Conservation (phyloP, 1,140 invertebrate genomes). For the Pogonus chalceus region DNA sequence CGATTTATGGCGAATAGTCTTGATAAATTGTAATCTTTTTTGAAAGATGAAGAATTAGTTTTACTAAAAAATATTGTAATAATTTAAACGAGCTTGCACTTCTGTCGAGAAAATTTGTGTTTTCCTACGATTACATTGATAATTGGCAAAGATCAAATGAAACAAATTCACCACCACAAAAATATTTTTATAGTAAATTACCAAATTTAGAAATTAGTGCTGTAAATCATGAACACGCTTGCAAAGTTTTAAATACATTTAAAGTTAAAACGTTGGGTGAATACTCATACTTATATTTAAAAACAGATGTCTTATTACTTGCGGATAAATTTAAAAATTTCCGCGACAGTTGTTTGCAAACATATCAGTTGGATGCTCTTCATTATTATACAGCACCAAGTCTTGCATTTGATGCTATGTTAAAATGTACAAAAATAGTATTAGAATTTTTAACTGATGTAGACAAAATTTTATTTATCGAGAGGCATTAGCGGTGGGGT, state of each 20-base stretch:
- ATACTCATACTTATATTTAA: conserved; percentile 13
- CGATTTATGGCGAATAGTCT: no score
- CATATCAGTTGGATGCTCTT: conserved; percentile 1
- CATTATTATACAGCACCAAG: neutral
- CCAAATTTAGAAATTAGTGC: neutral
- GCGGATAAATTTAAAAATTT: conserved; percentile 14
- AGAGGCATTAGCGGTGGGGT: neutral
- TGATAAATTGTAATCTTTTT: no score
- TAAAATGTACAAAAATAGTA: neutral
- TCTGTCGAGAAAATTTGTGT: neutral
- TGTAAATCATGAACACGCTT: neutral
- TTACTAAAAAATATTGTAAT: no score
- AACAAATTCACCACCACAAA: neutral
- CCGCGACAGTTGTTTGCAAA: conserved; percentile 6
- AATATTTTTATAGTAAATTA: neutral
- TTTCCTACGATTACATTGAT: neutral
- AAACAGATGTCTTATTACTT: conserved; percentile 11
- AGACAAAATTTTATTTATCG: neutral
- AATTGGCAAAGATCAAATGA: neutral
- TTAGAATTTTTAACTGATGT: neutral
- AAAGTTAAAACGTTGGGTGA: conserved; percentile 10
- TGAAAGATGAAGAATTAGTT: no score
- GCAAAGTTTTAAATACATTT: conserved; percentile 6
- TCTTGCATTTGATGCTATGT: neutral
- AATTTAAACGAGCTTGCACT: no score